Evolutionary conservation across 2,113 vertebrate species (phyloP).

Genomic region (Alligator sinensis): DNA sequence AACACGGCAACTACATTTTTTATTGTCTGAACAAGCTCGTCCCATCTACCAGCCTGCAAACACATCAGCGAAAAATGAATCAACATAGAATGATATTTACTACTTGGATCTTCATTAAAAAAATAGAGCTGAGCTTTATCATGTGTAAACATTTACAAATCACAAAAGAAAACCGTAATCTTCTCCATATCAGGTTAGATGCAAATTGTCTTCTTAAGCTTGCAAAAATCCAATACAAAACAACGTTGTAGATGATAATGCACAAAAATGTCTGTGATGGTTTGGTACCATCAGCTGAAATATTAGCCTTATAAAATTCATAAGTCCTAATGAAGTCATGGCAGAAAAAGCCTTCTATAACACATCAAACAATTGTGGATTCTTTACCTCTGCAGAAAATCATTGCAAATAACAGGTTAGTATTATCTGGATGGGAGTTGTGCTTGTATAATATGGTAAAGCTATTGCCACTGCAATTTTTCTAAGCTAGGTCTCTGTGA

Average conservation of each 20-base stretch:
- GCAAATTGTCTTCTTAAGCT: constrained; percentile 50
- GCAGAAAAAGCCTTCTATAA: constrained; percentile 43
- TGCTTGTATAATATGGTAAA: constrained; percentile 46
- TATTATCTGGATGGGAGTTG: background rate
- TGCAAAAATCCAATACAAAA: constrained; percentile 52
- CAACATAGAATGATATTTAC: constrained; percentile 46
- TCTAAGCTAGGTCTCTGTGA: constrained; percentile 21
- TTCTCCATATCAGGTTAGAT: constrained; percentile 47
- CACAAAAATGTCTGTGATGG: background rate
- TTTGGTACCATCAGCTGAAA: constrained; percentile 38
- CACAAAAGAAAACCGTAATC: background rate
- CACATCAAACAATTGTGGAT: constrained; percentile 27
- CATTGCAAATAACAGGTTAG: constrained; percentile 36
- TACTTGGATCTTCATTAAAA: background rate
- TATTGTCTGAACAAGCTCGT: constrained; percentile 74
- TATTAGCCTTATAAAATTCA: constrained; percentile 38
- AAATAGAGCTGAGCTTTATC: background rate
- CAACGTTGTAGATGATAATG: constrained; percentile 25
- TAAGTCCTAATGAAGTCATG: constrained; percentile 59
- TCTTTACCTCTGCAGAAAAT: constrained; percentile 32
- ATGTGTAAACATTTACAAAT: background rate
- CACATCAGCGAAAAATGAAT: constrained; percentile 51
- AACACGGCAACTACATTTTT: constrained; percentile 71
- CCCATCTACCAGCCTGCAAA: constrained; percentile 59
- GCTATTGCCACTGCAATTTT: background rate